Conservation (phyloP, 1,140 invertebrate genomes). For the Drosophila oshimai region DNA sequence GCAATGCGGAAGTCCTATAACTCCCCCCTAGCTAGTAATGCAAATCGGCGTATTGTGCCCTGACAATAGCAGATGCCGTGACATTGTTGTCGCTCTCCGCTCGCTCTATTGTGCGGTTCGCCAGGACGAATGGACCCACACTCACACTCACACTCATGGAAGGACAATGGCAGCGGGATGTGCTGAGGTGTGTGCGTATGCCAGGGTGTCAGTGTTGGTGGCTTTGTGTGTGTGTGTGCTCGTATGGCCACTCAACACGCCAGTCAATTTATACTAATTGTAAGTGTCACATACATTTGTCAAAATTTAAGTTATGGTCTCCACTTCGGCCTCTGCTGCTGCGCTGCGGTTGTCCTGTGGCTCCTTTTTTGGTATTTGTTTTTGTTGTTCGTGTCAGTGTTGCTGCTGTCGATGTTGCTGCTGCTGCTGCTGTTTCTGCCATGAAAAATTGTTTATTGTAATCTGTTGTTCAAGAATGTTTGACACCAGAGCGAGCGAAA, state of each 20-base stretch:
- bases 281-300: conserved; percentile 80
- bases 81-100: conserved; percentile 73
- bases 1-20: background rate
- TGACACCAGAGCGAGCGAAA: conserved; percentile 40
- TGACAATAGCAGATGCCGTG: conserved; percentile 79
- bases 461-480: conserved; percentile 62
- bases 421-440: conserved; percentile 28
- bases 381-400: conserved; percentile 19
- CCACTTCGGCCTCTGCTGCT: conserved; percentile 26
- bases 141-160: no score
- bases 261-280: conserved; percentile 80
- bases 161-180: conserved; percentile 27
- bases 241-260: conserved; percentile 71
- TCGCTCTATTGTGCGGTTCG: conserved; percentile 64
- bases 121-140: conserved; percentile 55
- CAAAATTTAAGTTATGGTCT: conserved; percentile 78
- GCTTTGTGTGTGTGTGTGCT: conserved; percentile 44
- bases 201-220: conserved; percentile 5
- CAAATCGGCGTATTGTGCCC: conserved; percentile 77
- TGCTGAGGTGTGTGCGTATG: conserved; percentile 23
- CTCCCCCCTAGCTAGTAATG: conserved; percentile 45
- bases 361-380: conserved; percentile 17
- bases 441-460: conserved; percentile 78
- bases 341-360: conserved; percentile 53
- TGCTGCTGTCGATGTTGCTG: conserved; percentile 2